Evolutionary conservation across 2,113 vertebrate genomes (phyloP).

Genomic region (Cryptomyrus ogoouensis): DNA sequence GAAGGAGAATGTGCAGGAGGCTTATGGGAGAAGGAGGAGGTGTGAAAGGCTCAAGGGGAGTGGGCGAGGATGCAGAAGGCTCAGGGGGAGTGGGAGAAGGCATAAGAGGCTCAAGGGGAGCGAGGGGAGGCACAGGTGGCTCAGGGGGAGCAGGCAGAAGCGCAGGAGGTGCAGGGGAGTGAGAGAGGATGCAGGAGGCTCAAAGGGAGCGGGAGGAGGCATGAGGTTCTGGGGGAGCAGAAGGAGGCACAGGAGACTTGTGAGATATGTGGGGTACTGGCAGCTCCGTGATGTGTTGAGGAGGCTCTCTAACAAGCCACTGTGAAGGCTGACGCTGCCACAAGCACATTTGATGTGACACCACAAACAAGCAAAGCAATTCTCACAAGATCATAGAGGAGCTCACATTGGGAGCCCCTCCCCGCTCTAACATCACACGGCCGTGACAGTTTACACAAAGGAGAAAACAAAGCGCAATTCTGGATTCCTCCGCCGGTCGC

Average conservation of each 20-base stretch:
- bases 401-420: background rate
- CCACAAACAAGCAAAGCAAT: conserved; percentile 3
- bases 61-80: no score
- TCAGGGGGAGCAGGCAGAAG: background rate
- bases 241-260: background rate
- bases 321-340: background rate
- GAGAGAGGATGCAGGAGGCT: background rate
- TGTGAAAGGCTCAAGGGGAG: no score
- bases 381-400: conserved; percentile 9
- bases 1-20: no score
- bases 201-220: background rate
- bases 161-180: background rate
- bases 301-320: background rate
- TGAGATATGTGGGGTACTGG: background rate
- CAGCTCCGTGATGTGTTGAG: background rate
- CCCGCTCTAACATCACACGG: background rate
- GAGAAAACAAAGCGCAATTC: background rate
- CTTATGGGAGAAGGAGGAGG: no score
- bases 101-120: no score
- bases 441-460: background rate
- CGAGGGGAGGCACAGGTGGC: no score
- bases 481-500: background rate
- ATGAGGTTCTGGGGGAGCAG: background rate
- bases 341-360: background rate
- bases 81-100: no score